Conservation (phyloP, 1,140 invertebrate species). For the Drosophila saltans region DNA sequence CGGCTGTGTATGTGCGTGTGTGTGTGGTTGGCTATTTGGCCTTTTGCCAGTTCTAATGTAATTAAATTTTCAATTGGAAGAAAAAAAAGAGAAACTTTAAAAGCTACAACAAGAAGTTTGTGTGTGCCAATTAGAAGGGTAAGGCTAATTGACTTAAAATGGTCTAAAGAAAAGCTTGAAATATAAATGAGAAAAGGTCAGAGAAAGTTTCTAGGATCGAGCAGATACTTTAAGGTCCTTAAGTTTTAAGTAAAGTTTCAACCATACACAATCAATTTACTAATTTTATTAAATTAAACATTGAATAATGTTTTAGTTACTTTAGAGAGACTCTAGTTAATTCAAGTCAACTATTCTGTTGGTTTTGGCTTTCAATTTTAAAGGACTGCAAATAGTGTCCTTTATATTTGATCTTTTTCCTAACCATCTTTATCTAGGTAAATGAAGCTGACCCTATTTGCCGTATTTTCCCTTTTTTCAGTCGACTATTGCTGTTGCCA, state of each 20-base stretch:
- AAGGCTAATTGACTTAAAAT: not conserved
- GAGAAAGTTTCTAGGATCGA: too few species aligned
- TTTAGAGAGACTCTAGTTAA: not conserved
- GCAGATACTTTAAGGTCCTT: too few species aligned
- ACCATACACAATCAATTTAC: too few species aligned
- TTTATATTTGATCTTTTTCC: not conserved
- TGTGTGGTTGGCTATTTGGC: not conserved
- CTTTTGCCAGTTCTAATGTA: constrained; percentile 8
- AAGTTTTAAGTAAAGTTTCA: not conserved
- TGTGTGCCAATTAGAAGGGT: not conserved
- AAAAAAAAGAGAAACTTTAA: not conserved
- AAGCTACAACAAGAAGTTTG: not conserved
- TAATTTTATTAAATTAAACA: too few species aligned
- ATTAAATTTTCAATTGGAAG: constrained; percentile 8
- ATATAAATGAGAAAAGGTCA: too few species aligned
- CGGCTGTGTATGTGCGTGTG: not conserved
- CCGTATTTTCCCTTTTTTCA: not conserved
- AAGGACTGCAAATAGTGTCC: not conserved
- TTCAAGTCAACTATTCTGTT: not conserved
- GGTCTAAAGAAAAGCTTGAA: not conserved
- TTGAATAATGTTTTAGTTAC: too few species aligned
- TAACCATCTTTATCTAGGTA: constrained; percentile 3
- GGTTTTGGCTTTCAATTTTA: too few species aligned
- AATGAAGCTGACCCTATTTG: constrained; percentile 8
- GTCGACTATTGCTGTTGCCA: not conserved